Base-by-base conservation (phyloP, 1,140 invertebrate species). In the Ostrea edulis region DNA sequence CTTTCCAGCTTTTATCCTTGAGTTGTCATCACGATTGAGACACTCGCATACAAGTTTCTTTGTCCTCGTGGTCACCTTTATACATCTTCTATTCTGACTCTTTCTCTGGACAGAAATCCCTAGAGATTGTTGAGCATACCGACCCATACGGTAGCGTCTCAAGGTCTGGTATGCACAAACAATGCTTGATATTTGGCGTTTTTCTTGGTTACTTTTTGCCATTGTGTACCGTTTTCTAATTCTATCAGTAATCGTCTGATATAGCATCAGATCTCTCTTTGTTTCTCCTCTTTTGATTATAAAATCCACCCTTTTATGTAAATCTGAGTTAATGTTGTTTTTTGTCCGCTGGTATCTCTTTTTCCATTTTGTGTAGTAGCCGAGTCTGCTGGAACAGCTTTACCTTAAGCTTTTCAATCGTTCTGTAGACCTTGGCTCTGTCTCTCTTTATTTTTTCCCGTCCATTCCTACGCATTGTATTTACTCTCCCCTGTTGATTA, bases 1-100 rank as follows among this genome's bases (percentile, higher is more conserved):
- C 29, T 89, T 89, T n/a, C 82, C 86, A 0, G 88, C 82, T 35
- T 89, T 87, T n/a, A 89, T 71, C 55, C 86, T 84, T 3, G 62
- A 83, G 52, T 89, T 87, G 54, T 89, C 89, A 68, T 87, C 89
- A 54, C 89, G 58, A 35, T 82, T 53, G 0, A 87, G 68, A 71
- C 4, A 71, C 20, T 71, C 68, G 20, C 8, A 25, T 22, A 35
- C 68, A 35, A 71, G 1, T 1, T 3, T 71, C 11, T n/a, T 20
- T 25, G 12, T 25, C 29, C 68, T 22, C 1, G 68, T 17, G 58
- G 58, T 7, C 22, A 22, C 22, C 14, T 17, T 20, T 7, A 20
- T 65, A 3, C 58, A 65, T 65, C 22, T 65, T 65, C 17, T 20
- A 17, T n/a, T 29, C 25, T 29, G 8, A 20, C 8, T 20, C 65